A percentile compares a stretch with the other conserved stretches of the same genome.
Evolutionary conservation across 2,888 invertebrate genomes (phyloP).

Genomic region (Uloborus plumipes): DNA sequence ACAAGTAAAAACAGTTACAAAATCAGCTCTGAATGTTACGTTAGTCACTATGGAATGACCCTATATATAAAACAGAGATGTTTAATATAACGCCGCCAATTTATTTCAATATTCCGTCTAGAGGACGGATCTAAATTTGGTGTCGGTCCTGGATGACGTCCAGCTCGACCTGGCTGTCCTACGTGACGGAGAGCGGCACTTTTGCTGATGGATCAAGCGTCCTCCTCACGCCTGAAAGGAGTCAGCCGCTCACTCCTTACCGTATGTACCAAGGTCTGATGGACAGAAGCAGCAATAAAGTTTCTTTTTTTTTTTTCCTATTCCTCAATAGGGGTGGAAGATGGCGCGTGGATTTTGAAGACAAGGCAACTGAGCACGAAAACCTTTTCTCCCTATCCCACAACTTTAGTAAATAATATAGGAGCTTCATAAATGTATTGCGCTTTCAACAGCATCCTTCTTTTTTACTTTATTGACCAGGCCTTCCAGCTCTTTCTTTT

Average conservation of each 20-base stretch:
- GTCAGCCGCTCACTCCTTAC: conserved; percentile 28
- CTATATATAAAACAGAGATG: too few relatives aligned
- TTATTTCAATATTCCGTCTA: too few relatives aligned
- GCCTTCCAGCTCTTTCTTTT: neutral
- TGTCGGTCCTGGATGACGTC: conserved; percentile 46
- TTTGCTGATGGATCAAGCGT: conserved; percentile 51
- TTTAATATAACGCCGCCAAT: too few relatives aligned
- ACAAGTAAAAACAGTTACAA: too few relatives aligned
- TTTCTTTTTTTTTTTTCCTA: conserved; percentile 17
- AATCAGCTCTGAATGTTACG: too few relatives aligned
- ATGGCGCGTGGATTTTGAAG: conserved; percentile 51
- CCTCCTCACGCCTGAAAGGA: conserved; percentile 37
- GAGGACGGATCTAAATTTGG: conserved; percentile 32
- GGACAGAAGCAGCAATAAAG: conserved; percentile 34
- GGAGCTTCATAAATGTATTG: conserved; percentile 63
- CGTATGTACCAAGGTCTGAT: conserved; percentile 12
- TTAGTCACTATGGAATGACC: too few relatives aligned
- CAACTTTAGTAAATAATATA: conserved; percentile 61
- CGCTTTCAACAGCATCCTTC: conserved; percentile 60
- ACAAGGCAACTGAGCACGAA: conserved; percentile 36
- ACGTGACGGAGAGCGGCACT: conserved; percentile 52
- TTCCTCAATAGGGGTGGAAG: conserved; percentile 17
- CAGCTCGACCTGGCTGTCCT: conserved; percentile 27
- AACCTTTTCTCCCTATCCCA: conserved; percentile 30
- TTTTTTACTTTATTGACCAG: conserved; percentile 19